Evolutionary conservation across 1,140 invertebrate species (phyloP), one percentile per base, ranked within the genome.

Genomic region (Dreissena rostriformis): DNA sequence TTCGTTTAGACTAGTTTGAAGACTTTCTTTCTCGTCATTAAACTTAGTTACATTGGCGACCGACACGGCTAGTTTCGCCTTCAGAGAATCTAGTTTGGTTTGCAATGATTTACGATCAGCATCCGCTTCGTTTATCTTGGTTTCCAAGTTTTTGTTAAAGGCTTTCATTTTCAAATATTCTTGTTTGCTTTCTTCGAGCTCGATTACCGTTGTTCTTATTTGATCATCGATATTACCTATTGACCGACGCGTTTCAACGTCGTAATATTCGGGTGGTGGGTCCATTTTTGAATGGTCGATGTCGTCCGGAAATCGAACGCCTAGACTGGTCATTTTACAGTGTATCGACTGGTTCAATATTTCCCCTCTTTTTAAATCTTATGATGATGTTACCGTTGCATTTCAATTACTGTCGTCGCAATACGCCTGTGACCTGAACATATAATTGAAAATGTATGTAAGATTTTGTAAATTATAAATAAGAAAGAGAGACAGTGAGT

Each of bases 11-110:
- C 71, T 84, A 22, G 74, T 66, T 19, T 74, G 76, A 24, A 84
- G 15, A 26, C 51, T 26, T 65, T 84, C 82, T n/a, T 77, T 84
- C 26, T 84, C 82, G 24, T 77, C 74, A 52, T 84, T 84, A 57
- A 73, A 70, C 70, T 67, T 78, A 10, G 68, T 72, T 17, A 71
- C 39, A 65, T 66, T 84, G 0, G 39, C 55, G 65, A 77, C 77
- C 8, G 82, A 71, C n/a, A 84, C 28, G 17, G 63, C 67, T 0
- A 84, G 82, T 65, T 84, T 84, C 5, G 49, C 73, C 63, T 72
- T 77, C 28, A 84, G 19, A 12, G 67, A 51, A 19, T 72, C 74
- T 29, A 84, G 55, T 49, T 84, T 84, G 14, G 67, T 1, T 22
- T 74, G 29, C 15, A 84, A 24, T 7, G 65, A 24, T 28, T 78